phyloP scores from a whole-genome alignment of 2,113 vertebrate genomes.

The Thermophis baileyi region DNA sequence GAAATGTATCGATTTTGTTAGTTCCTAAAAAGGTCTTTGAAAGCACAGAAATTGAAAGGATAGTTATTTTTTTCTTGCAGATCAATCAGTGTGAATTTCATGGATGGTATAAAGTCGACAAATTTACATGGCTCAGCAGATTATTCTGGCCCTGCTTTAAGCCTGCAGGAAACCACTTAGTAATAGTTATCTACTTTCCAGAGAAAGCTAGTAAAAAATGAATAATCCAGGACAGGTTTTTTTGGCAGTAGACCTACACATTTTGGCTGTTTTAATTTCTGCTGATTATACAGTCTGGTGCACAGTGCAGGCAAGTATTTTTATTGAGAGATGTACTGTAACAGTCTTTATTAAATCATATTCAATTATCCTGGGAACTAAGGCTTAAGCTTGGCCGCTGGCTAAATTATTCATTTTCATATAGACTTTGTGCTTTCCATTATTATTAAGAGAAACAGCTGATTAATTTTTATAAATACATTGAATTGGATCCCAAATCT shows the following conservation, averaged over 20 bases:
- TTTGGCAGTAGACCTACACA: constrained; percentile 63
- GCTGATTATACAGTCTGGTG: constrained; percentile 65
- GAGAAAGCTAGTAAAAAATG: constrained; percentile 42
- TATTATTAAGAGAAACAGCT: background rate
- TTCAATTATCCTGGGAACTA: accelerated
- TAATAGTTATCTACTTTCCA: constrained; percentile 61
- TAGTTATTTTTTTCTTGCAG: constrained; percentile 55
- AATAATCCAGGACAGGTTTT: constrained; percentile 42
- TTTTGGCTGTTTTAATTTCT: constrained; percentile 67
- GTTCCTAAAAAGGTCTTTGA: constrained; percentile 71
- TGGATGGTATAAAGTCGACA: constrained; percentile 61
- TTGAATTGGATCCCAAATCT: background rate
- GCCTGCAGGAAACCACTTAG: constrained; percentile 55
- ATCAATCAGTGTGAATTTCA: constrained; percentile 72
- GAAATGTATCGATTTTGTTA: constrained; percentile 66
- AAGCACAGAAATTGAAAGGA: constrained; percentile 53
- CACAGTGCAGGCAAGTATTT: constrained; percentile 59
- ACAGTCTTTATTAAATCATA: background rate
- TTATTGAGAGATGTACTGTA: constrained; percentile 25
- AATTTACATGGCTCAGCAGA: constrained; percentile 69
- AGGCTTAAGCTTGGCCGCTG: constrained; percentile 13
- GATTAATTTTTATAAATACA: background rate
- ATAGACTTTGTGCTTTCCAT: background rate
- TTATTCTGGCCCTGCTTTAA: constrained; percentile 56
- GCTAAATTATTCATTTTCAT: background rate